A percentile compares a stretch with the other conserved stretches of the same genome.
Evolutionary conservation across 2,888 invertebrate genomes (phyloP).

Genomic region (Brachyptera risi): DNA sequence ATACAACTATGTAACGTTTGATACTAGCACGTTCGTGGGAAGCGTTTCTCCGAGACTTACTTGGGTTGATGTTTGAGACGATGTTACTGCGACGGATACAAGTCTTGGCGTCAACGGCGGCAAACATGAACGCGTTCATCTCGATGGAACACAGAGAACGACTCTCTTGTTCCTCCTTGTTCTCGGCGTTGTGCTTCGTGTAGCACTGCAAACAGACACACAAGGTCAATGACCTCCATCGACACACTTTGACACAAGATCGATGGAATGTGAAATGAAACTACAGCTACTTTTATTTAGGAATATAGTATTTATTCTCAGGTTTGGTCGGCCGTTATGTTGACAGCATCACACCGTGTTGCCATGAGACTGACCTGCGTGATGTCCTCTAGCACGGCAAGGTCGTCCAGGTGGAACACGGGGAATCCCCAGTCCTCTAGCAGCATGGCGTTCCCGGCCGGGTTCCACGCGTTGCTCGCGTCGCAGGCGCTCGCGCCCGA

Average conservation of each 20-base stretch:
- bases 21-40: too few species aligned
- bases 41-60: too few species aligned
- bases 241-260: too few species aligned
- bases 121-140: constrained; percentile 84
- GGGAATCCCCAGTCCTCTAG: constrained; percentile 56
- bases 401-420: constrained; percentile 35
- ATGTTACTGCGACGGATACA: constrained; percentile 66
- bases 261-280: too few species aligned
- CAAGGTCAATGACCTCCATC: too few species aligned
- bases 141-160: constrained; percentile 85
- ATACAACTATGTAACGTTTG: too few species aligned
- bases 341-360: too few species aligned
- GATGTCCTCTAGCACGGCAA: constrained; percentile 34
- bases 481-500: constrained; percentile 53
- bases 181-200: constrained; percentile 63
- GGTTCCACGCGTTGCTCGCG: constrained; percentile 67
- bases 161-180: constrained; percentile 57
- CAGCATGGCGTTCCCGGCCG: constrained; percentile 67
- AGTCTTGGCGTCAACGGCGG: constrained; percentile 77
- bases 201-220: constrained; percentile 46
- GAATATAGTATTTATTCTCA: too few species aligned
- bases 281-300: too few species aligned
- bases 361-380: background rate
- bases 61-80: constrained; percentile 43
- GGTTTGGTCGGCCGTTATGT: too few species aligned